Evolutionary conservation across 2,888 invertebrate species (phyloP), one percentile per base, ranked within the genome.

Genomic region (Dolichopus griseipennis): DNA sequence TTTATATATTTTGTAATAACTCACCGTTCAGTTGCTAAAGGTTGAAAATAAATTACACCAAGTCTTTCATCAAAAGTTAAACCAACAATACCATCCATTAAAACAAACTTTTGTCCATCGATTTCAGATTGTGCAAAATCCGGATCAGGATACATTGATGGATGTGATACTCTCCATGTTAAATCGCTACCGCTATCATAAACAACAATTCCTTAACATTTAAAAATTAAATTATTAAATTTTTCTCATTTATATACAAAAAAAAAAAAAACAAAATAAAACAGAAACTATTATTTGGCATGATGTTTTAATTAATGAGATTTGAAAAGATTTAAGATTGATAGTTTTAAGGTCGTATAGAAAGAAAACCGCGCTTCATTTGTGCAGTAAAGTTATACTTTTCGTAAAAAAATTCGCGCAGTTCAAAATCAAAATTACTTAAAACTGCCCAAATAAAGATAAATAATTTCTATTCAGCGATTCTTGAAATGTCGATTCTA

Each of bases 141-240:
- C 0, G 93, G 92, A 82, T 93, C 89, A 0, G 93, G 93, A 79
- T 89, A 92, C 92, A 93, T 93, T 65, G 90, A 86, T 0, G 92
- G 89, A 79, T 93, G 92, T 34, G 88, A 85, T 3, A 91, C 83
- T 65, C 93, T 84, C 92, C 93, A 93, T 41, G 92, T 90, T 71
- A 88, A 86, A 77, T 92, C 92, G 64, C 86, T 86, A 5, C 85
- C 83, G 12, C 87, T 89, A 74, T 93, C 92, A 65, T 81, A 82
- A 0, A 82, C 82, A 33, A 82, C 76, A 66, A 82, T 78, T 12
- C 73, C 79, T 79, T 63, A 62, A 27, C 67, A 34, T n/a, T 34
- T 20, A n/a, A 34, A 12, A 27, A 15, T 27, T 5, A 15, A 7
- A 27, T 12, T 1, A 15, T 10, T 22, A 10, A 6, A 63, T 63